Evolutionary conservation across 2,797 vertebrate species (phyloP).

Genomic region (Paguma larvata): DNA sequence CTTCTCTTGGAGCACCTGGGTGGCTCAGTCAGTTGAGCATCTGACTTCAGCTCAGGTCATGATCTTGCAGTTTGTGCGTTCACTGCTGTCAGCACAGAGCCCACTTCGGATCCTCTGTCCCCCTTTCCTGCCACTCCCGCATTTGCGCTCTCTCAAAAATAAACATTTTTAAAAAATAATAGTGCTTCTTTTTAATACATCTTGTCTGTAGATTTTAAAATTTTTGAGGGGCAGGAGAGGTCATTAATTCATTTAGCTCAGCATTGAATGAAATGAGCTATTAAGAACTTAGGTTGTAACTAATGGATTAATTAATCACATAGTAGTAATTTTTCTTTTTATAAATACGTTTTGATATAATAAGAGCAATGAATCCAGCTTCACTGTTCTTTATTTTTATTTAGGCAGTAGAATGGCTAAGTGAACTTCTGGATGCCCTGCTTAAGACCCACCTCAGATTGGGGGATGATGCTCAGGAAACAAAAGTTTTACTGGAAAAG

Average conservation of each 20-base stretch:
- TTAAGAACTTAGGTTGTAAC: constrained; percentile 24
- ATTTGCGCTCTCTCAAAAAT: too few relatives aligned
- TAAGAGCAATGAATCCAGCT: neutral
- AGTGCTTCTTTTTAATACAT: constrained; percentile 24
- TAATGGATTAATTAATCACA: neutral
- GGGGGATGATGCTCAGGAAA: constrained; percentile 97
- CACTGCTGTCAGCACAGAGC: too few relatives aligned
- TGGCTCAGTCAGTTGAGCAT: too few relatives aligned
- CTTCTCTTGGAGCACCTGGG: too few relatives aligned
- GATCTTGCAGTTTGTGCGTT: too few relatives aligned
- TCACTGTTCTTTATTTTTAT: constrained; percentile 48
- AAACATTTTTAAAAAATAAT: constrained; percentile 30
- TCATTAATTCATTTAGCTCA: constrained; percentile 47
- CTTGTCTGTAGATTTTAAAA: constrained; percentile 49
- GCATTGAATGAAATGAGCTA: constrained; percentile 34
- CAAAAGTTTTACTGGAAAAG: constrained; percentile 97
- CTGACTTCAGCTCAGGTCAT: too few relatives aligned
- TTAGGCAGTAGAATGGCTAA: constrained; percentile 97
- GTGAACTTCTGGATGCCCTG: constrained; percentile 96
- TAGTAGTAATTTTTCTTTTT: neutral
- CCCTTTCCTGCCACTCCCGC: too few relatives aligned
- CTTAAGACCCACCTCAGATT: constrained; percentile 96
- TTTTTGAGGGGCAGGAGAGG: neutral
- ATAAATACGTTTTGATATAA: neutral
- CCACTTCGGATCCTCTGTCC: too few relatives aligned